Conservation (phyloP, 2,797 vertebrate genomes). For the Avahi laniger region DNA sequence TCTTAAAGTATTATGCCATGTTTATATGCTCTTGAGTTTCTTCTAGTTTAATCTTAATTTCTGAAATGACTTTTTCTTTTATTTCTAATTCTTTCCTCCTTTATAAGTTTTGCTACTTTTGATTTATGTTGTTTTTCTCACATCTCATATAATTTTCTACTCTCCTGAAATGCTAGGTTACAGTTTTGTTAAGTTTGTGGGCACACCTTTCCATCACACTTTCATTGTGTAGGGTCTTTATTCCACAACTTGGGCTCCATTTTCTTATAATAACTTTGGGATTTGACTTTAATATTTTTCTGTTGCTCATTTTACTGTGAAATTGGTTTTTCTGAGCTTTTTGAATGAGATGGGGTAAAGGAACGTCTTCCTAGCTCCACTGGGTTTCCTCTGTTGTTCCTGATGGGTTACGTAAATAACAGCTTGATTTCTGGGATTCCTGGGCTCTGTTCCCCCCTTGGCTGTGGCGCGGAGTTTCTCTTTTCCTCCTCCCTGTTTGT, state of each 20-base stretch:
- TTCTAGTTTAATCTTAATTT: not conserved
- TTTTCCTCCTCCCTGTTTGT: not conserved
- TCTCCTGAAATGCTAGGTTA: not conserved
- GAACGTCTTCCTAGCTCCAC: not conserved
- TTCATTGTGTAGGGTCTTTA: not conserved
- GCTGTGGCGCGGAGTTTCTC: not conserved
- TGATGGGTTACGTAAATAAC: not conserved
- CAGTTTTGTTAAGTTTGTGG: not conserved
- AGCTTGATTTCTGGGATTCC: not conserved
- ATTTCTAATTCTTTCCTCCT: not conserved
- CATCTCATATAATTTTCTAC: not conserved
- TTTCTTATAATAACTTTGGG: not conserved
- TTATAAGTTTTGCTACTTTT: not conserved
- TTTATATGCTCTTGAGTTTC: too few relatives aligned
- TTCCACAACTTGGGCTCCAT: not conserved
- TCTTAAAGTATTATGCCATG: too few relatives aligned
- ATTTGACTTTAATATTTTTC: not conserved
- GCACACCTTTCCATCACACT: accelerated
- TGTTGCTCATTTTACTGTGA: not conserved
- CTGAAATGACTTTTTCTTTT: not conserved
- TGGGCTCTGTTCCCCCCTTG: not conserved
- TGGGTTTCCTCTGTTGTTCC: accelerated
- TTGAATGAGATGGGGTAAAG: not conserved
- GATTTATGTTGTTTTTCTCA: not conserved
- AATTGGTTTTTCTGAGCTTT: not conserved